Evolutionary conservation across 2,888 invertebrate genomes (phyloP).

Genomic region (Yponomeuta malinellus): DNA sequence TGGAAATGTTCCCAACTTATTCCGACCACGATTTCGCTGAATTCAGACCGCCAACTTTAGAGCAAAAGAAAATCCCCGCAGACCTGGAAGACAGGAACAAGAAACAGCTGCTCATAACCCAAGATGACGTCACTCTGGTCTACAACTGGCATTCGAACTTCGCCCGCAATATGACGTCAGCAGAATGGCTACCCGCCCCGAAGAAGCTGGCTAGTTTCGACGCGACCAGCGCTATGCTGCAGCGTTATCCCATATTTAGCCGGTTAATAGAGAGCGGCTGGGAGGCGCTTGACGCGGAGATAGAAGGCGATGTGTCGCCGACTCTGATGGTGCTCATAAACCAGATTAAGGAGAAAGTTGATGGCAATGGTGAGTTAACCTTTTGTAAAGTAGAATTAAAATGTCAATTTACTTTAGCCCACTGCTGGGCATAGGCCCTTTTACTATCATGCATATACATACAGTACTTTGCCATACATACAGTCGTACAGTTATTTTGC

Average conservation of each 20-base stretch:
- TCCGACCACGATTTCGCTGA: slow-evolving; percentile 82
- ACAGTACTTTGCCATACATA: too few relatives aligned
- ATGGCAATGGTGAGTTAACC: slow-evolving; percentile 46
- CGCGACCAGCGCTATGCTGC: slow-evolving; percentile 64
- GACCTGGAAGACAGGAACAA: slow-evolving; percentile 34
- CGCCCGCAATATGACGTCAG: slow-evolving; percentile 71
- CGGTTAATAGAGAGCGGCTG: slow-evolving; percentile 68
- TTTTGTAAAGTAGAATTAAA: neutral
- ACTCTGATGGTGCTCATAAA: slow-evolving; percentile 76
- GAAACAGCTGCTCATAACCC: slow-evolving; percentile 47
- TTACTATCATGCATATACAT: too few relatives aligned
- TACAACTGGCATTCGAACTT: slow-evolving; percentile 78
- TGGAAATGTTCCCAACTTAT: slow-evolving; percentile 81
- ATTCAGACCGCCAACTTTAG: slow-evolving; percentile 71
- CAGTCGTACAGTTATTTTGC: neutral
- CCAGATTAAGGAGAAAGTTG: slow-evolving; percentile 66
- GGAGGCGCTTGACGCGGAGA: slow-evolving; percentile 66
- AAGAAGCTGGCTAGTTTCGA: slow-evolving; percentile 59
- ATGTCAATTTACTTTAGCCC: neutral
- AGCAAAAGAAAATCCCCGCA: slow-evolving; percentile 53
- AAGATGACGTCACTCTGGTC: slow-evolving; percentile 76
- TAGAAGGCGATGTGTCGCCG: slow-evolving; percentile 72
- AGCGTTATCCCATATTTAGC: slow-evolving; percentile 77
- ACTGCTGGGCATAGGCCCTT: too few relatives aligned
- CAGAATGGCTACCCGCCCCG: slow-evolving; percentile 76